Base-by-base conservation (phyloP, 2,113 vertebrate species). In the Brachionichthys hirsutus region DNA sequence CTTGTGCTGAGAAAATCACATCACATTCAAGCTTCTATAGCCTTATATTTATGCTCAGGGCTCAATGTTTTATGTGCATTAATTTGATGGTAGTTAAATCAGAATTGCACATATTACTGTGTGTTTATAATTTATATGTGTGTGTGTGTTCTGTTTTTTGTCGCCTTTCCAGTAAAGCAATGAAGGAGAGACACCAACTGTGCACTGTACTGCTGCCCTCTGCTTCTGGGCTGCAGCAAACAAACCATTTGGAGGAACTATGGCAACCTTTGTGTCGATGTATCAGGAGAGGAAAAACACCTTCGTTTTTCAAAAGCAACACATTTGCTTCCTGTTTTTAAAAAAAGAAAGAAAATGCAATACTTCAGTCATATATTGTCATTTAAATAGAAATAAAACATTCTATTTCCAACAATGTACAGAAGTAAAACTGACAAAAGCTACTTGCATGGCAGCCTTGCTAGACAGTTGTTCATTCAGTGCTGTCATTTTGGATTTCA, bases 401-500 rank as follows among this genome's bases (percentile, higher is more conserved):
- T 78, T 79, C 36, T 66, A 20, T 63, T 51, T 40, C 45, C 66
- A 85, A 72, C 54, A 72, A 54, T 58, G 63, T 45, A 48, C 48
- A 68, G 58, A 71, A 70, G 58, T 56, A 56, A 56, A 80, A 82
- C 68, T 46, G 70, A 77, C 67, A 71, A 72, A 62, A 47, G 59
- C 63, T 6, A 19, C 70, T 41, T 79, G 11, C 51, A 35, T 38
- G 36, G 63, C 70, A 75, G 59, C 58, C 63, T 55, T n/a, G n/a
- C 61, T 6, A 47, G 62, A 75, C 73, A 71, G 54, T 65, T 75
- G 41, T 61, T 67, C 52, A 67, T 68, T 80, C 75, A 38, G 42
- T 48, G 61, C 49, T 71, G 70, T 81, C 82, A 76, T 76, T 77
- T 69, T 57, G 48, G 41, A 54, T 79, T 77, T 71, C 83, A 81